phyloP scores from a whole-genome alignment of 1,140 invertebrate species.

The Caenorhabditis remanei region DNA sequence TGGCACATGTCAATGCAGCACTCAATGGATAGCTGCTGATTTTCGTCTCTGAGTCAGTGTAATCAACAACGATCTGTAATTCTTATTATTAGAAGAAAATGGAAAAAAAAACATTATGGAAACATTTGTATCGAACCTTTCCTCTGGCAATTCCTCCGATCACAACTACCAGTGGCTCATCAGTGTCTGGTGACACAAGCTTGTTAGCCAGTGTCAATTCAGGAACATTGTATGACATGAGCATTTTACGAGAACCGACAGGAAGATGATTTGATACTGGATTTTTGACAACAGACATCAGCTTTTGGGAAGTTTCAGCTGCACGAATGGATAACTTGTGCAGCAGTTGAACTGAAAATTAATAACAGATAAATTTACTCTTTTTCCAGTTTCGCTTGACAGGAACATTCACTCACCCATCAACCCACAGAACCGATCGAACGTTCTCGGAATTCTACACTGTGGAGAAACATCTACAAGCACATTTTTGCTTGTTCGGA shows the following conservation, averaged over 20 bases:
- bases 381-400: neutral
- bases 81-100: slow-evolving; percentile 59
- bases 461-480: slow-evolving; percentile 98
- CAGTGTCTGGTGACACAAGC: slow-evolving; percentile 53
- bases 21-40: slow-evolving; percentile 96
- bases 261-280: slow-evolving; percentile 94
- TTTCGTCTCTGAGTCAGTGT: slow-evolving; percentile 89
- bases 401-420: slow-evolving; percentile 89
- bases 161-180: slow-evolving; percentile 83
- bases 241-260: slow-evolving; percentile 91
- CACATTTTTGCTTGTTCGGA: slow-evolving; percentile 95
- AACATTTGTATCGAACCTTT: slow-evolving; percentile 81
- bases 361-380: neutral
- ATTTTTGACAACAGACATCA: slow-evolving; percentile 92
- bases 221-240: slow-evolving; percentile 89
- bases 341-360: slow-evolving; percentile 90
- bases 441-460: slow-evolving; percentile 96
- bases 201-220: slow-evolving; percentile 77
- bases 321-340: slow-evolving; percentile 94
- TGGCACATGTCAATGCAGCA: slow-evolving; percentile 93
- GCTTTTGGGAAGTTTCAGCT: slow-evolving; percentile 88
- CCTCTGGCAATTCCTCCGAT: slow-evolving; percentile 98
- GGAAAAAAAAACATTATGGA: too few relatives aligned
- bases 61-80: slow-evolving; percentile 86
- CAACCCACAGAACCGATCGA: slow-evolving; percentile 95